Evolutionary conservation across 2,888 invertebrate species (phyloP).

Genomic region (Copidosoma aretas): DNA sequence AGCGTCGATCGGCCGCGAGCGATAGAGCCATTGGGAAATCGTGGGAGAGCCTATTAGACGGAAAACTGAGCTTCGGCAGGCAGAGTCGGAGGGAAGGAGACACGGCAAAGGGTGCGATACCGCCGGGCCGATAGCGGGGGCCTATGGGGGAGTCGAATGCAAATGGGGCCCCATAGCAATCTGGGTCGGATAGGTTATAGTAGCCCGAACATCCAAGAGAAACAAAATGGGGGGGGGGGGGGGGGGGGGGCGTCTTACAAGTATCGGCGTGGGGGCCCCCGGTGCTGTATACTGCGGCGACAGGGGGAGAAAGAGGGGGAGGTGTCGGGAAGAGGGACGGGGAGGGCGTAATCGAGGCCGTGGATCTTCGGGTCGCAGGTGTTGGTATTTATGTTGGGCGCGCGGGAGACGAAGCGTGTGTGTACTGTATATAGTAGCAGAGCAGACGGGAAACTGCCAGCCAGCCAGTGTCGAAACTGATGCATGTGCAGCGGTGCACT

Average conservation of each 20-base stretch:
- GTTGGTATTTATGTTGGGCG: conserved; percentile 20
- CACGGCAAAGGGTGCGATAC: conserved; percentile 31
- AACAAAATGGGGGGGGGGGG: too few species aligned
- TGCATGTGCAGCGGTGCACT: conserved; percentile 2
- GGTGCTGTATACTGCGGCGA: background rate
- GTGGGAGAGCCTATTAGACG: conserved; percentile 37
- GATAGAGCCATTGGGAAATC: conserved; percentile 39
- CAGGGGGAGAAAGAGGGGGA: conserved; percentile 7
- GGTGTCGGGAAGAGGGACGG: conserved; percentile 14
- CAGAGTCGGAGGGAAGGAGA: conserved; percentile 5
- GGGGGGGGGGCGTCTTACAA: background rate
- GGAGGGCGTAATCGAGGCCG: conserved; percentile 27
- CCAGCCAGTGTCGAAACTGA: conserved; percentile 23
- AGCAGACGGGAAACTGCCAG: conserved; percentile 10
- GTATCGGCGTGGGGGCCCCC: background rate
- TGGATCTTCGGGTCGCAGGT: conserved; percentile 35
- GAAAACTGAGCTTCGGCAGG: conserved; percentile 25
- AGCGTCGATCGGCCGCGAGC: conserved; percentile 28
- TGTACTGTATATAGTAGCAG: background rate
- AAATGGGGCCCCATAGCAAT: conserved; percentile 35
- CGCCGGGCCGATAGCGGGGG: conserved; percentile 20
- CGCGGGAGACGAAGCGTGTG: conserved; percentile 2
- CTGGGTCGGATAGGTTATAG: conserved; percentile 25
- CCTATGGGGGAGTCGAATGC: conserved; percentile 15
- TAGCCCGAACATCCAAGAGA: too few species aligned